These are phyloP conservation scores for Mormyrus hasselquistii DNA, from an alignment of 2,797 vertebrate species.

Conservation along the genomic window DNA sequence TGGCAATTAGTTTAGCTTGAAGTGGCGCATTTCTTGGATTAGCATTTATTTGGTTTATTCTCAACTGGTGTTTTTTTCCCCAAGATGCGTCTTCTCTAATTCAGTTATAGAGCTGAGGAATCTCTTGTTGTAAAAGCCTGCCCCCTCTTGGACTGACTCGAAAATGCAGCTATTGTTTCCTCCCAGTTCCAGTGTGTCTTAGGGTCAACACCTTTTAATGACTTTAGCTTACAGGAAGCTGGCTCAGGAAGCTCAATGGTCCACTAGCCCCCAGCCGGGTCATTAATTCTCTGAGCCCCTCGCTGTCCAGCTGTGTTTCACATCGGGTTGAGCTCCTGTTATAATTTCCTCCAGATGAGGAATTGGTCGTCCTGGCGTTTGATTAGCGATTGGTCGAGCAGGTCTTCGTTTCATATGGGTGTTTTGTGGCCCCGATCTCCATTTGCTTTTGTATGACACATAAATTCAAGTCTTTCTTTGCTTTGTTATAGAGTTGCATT, in stretches of 20 bases:
- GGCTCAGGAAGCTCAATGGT: not conserved
- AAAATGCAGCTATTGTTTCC: not conserved
- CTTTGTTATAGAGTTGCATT: not conserved
- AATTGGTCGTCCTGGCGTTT: not conserved
- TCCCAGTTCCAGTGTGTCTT: not conserved
- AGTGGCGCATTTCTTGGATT: not conserved
- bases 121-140: not conserved
- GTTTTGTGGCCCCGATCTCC: not conserved
- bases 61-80: not conserved
- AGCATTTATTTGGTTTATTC: not conserved
- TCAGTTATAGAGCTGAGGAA: not conserved
- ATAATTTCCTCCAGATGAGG: not conserved
- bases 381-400: not conserved
- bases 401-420: not conserved
- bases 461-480: not conserved
- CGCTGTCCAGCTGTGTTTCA: constrained; percentile 18
- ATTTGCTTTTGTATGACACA: not conserved
- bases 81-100: not conserved
- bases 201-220: not conserved
- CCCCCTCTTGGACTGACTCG: not conserved
- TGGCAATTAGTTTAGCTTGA: not conserved
- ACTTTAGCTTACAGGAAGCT: constrained; percentile 22
- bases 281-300: constrained; percentile 10
- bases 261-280: not conserved
- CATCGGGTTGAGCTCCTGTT: not conserved